Percentiles rank a stretch among this genome's conserved stretches.
These are phyloP conservation scores for Euphydryas editha DNA, from an alignment of 2,888 invertebrate genomes.

Conservation along the genomic window DNA sequence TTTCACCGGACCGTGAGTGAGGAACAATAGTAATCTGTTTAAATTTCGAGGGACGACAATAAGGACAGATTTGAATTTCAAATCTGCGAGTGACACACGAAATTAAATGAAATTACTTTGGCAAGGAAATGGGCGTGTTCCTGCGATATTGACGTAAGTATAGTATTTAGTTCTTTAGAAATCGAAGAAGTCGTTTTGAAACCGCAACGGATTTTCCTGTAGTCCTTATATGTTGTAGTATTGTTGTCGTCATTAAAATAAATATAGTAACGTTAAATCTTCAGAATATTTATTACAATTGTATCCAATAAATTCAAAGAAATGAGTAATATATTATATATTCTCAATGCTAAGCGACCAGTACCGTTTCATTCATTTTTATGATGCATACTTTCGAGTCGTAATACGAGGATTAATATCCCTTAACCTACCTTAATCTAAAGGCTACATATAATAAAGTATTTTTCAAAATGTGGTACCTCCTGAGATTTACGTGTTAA, in stretches of 20 bases:
- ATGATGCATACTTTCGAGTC: too few relatives aligned
- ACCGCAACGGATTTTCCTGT: slow-evolving; percentile 50
- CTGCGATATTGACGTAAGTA: slow-evolving; percentile 45
- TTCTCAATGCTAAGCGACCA: too few relatives aligned
- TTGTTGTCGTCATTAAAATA: slow-evolving; percentile 4
- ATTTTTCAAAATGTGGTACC: too few relatives aligned
- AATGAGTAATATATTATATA: background rate
- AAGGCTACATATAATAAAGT: too few relatives aligned
- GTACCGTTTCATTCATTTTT: too few relatives aligned
- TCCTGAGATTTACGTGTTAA: too few relatives aligned
- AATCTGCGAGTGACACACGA: slow-evolving; percentile 68
- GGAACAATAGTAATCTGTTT: slow-evolving; percentile 47
- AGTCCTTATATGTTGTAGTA: slow-evolving; percentile 13
- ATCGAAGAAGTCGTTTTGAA: slow-evolving; percentile 26
- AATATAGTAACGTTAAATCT: background rate
- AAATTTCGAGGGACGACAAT: slow-evolving; percentile 57
- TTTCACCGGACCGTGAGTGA: slow-evolving; percentile 19
- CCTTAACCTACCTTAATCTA: too few relatives aligned
- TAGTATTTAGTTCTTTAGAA: slow-evolving; percentile 43
- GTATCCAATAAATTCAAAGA: background rate
- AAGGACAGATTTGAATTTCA: slow-evolving; percentile 67
- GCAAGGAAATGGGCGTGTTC: slow-evolving; percentile 46
- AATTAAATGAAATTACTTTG: slow-evolving; percentile 62
- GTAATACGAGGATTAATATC: too few relatives aligned
- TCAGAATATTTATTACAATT: background rate